phyloP scores from a whole-genome alignment of 2,113 vertebrate species.

The Pachyramphus minor region DNA sequence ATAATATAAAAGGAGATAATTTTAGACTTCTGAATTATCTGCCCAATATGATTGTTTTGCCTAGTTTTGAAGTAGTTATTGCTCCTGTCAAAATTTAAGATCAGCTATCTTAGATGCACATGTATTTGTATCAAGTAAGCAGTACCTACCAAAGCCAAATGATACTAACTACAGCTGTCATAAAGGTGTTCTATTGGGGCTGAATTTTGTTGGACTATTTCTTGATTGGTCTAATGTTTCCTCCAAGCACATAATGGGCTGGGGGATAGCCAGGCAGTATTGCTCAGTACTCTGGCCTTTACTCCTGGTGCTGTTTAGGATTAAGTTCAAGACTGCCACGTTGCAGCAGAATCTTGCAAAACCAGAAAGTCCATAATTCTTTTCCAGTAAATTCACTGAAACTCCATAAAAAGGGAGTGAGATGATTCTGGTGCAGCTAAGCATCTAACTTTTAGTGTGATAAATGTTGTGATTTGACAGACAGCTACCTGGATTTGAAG shows the following conservation, averaged over 20 bases:
- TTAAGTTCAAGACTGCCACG: neutral
- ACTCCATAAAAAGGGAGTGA: neutral
- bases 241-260: neutral
- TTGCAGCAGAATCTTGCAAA: neutral
- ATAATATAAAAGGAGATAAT: neutral
- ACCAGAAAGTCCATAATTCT: neutral
- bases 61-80: neutral
- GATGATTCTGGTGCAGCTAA: neutral
- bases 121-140: neutral
- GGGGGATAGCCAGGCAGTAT: neutral
- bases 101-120: neutral
- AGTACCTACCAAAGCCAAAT: neutral
- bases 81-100: neutral
- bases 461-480: neutral
- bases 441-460: neutral
- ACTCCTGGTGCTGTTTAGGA: neutral
- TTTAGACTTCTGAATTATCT: constrained; percentile 19
- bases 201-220: neutral
- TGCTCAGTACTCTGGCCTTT: neutral
- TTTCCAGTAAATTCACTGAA: neutral
- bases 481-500: constrained; percentile 55
- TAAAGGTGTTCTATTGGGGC: neutral
- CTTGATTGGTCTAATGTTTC: neutral
- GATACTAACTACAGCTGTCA: neutral
- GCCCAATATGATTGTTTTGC: neutral